Evolutionary conservation across 2,113 vertebrate genomes (phyloP), one percentile per base, ranked within the genome.

Genomic region (Bubo blakistoni): DNA sequence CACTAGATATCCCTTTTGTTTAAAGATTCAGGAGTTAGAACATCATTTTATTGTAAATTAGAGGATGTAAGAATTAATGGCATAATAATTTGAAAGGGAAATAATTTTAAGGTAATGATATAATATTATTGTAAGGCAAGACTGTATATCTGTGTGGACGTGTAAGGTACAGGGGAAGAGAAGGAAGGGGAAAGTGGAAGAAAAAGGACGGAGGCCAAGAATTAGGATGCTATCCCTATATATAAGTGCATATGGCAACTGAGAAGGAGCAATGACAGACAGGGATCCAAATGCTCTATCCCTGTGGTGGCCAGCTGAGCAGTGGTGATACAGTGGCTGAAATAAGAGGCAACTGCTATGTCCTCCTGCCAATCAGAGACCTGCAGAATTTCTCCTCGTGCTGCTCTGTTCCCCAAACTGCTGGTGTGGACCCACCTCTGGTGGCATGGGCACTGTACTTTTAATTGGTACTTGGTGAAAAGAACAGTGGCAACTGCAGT

Each of bases 21-120:
- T 93, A 76, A 89, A 86, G 22, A 77, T 42, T 66, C 54, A 67
- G 6, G 29, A 69, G 13, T 66, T 38, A 76, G 18, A 92, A 18
- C 8, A 57, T 47, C 76, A 72, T 78, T 96, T 96, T 58, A 62
- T 57, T 36, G n/a, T 58, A 95, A 94, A 91, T 90, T 78, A 51
- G n/a, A 81, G 70, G 49, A 78, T 66, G 17, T 49, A 86, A 72
- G 66, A 83, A 94, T 86, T 72, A 91, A 79, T 0, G 0, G 24
- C 14, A 54, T 59, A 70, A 34, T 90, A 77, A 93, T 76, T 81
- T 25, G 85, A 80, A 90, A 55, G 17, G 76, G n/a, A 77, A 90
- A 94, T 81, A 80, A 77, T 88, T 83, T 71, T 92, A 72, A 88
- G 44, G 38, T 81, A 80, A 79, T 77, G 40, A 49, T 42, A 57